These are phyloP conservation scores for Corella eumyota DNA, from an alignment of 23 tunicate genomes.

Conservation along the genomic window DNA sequence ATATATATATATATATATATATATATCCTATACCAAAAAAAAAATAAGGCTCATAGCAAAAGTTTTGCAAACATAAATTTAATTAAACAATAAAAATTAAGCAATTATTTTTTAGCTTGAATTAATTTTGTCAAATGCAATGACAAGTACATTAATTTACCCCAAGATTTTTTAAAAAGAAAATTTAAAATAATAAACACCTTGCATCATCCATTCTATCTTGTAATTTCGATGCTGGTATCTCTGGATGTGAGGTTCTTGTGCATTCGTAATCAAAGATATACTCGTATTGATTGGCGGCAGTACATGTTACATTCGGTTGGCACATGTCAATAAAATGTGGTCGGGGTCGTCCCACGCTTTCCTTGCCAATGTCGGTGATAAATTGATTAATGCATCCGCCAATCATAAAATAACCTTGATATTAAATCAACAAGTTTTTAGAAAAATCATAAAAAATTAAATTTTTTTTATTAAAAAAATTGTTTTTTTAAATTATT, in stretches of 20 bases:
- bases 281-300: constrained; percentile 28
- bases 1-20: too few relatives aligned
- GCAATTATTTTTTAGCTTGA: too few relatives aligned
- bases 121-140: too few relatives aligned
- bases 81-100: too few relatives aligned
- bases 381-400: constrained; percentile 57
- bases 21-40: too few relatives aligned
- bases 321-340: constrained; percentile 58
- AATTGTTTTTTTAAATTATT: neutral
- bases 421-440: neutral
- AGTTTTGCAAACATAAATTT: neutral
- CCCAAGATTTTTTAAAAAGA: too few relatives aligned
- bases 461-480: neutral
- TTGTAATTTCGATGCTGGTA: constrained; percentile 12
- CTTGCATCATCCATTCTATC: constrained; percentile 22
- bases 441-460: neutral
- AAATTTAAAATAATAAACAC: too few relatives aligned
- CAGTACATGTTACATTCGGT: constrained; percentile 53
- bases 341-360: constrained; percentile 67
- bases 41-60: neutral
- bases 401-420: constrained; percentile 74
- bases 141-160: too few relatives aligned
- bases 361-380: constrained; percentile 46
- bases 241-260: constrained; percentile 46
- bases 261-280: constrained; percentile 41